Evolutionary conservation across 2,113 vertebrate genomes (phyloP).

Genomic region (Parus major): DNA sequence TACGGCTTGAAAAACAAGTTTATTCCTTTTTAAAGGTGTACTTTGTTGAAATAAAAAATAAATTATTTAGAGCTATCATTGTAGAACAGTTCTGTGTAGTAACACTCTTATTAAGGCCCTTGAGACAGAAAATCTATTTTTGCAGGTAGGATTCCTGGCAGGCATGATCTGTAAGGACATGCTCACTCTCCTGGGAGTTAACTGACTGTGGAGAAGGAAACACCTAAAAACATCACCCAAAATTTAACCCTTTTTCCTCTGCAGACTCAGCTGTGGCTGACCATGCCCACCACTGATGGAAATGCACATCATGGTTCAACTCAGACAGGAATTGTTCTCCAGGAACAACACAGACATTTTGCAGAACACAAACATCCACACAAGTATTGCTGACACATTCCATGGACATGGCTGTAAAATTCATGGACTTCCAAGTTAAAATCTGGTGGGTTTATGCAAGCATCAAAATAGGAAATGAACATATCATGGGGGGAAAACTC

Average conservation of each 20-base stretch:
- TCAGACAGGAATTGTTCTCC: background rate
- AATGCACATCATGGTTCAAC: background rate
- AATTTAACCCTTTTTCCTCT: constrained; percentile 35
- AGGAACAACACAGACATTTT: background rate
- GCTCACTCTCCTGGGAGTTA: constrained; percentile 9
- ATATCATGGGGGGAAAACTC: background rate
- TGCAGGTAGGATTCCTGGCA: constrained; percentile 67
- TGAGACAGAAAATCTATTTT: constrained; percentile 72
- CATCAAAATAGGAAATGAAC: background rate
- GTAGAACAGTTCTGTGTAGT: constrained; percentile 75
- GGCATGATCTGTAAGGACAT: constrained; percentile 32
- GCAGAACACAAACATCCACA: background rate
- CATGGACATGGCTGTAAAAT: background rate
- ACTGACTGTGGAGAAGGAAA: constrained; percentile 36
- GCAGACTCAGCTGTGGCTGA: background rate
- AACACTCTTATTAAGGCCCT: constrained; percentile 79
- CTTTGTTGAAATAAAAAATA: constrained; percentile 81
- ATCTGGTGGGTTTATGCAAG: background rate
- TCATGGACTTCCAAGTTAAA: background rate
- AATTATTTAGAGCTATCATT: constrained; percentile 79
- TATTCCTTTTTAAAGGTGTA: constrained; percentile 75
- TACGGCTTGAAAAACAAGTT: constrained; percentile 78
- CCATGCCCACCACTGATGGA: background rate
- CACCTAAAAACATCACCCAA: constrained; percentile 39
- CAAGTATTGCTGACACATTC: background rate